Base-by-base conservation (phyloP, 2,797 vertebrate species). In the Syncerus caffer region DNA sequence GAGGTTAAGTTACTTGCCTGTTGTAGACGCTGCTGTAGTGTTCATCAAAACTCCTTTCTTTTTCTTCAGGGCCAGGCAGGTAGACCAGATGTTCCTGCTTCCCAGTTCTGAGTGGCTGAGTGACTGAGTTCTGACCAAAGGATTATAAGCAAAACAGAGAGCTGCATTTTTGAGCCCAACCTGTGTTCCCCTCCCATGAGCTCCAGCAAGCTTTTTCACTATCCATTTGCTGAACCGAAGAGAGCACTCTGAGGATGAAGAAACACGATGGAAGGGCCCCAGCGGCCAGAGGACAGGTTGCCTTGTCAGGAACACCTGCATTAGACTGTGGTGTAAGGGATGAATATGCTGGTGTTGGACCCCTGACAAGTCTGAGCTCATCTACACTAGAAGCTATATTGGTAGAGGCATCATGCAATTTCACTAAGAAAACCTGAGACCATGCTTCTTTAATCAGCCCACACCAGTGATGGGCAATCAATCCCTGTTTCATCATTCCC, bases 181-280 rank as follows among this genome's bases (percentile, higher is more conserved):
- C 78, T 62, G 3, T 14, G 9, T 15, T 17, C 3, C 11, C 84
- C 13, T 31, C 31, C 45, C 23, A 0, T 0, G 29, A 0, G 0
- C 16, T 29, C 57, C 53, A 29, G 19, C 2, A n/a, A 58, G 19
- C 6, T 21, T 51, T 14, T 76, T 53, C 2, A 0, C 50, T 23
- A 34, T 0, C 62, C 4, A 16, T 76, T 29, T 42, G 57, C 67
- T n/a, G 13, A 53, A 67, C 0, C 0, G 12, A 85, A 85, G 21
- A 85, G 27, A 57, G 14, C 11, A 19, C 14, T 25, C 13, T 2
- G 21, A 21, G 34, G 27, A 25, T 1, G n/a, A 4, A 27, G 55
- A 23, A 27, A 51, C 58, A 47, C 3, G 23, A 17, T 1, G 16
- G 88, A 55, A 58, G 29, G 29, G 29, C 2, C 5, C 53, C 15